Base-by-base conservation (phyloP, 2,797 vertebrate genomes). In the Cyprinella venusta region DNA sequence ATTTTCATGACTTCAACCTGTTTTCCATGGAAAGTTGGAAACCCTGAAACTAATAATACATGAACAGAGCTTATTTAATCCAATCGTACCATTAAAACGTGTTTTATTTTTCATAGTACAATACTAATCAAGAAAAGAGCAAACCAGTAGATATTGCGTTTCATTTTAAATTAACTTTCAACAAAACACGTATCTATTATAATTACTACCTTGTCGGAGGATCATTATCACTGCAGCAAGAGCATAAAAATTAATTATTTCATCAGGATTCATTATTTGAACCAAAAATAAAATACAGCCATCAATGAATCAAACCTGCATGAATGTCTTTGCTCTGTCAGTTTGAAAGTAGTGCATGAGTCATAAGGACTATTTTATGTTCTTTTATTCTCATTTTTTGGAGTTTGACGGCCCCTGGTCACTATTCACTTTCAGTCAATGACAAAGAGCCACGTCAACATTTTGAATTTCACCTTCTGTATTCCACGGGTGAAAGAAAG, bases 401-500 rank as follows among this genome's bases (percentile, higher is more conserved):
- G 13, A 59, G 21, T 36, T 24, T 36, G 56, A 61, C 72, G 40
- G 33, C 52, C 52, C 33, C 36, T 59, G 52, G 74, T 59, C 54
- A 76, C 54, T 2, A 42, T 61, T 76, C n/a, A 0, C 8, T 26
- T 61, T 61, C 36, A 40, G 36, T 74, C 50, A 74, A 38, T n/a
- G 71, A 74, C 71, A 54, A 76, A 76, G 16, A 42, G 36, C 74
- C 33, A 18, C n/a, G 8, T 61, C 36, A 76, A 42, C n/a, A 12
- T 19, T 61, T 10, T 12, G 15, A 24, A 26, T 59, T 76, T 40
- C 36, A 16, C 33, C 54, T 40, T 59, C 52, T 59, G 36, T 74
- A 30, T 59, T 40, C 52, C 33, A 76, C 0, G 36, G 74, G 40
- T 61, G 54, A 76, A 61, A 42, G 54, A 40, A 76, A 61, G 21